Conservation (phyloP, 2,888 invertebrate genomes). For the Oscheius sp. region DNA sequence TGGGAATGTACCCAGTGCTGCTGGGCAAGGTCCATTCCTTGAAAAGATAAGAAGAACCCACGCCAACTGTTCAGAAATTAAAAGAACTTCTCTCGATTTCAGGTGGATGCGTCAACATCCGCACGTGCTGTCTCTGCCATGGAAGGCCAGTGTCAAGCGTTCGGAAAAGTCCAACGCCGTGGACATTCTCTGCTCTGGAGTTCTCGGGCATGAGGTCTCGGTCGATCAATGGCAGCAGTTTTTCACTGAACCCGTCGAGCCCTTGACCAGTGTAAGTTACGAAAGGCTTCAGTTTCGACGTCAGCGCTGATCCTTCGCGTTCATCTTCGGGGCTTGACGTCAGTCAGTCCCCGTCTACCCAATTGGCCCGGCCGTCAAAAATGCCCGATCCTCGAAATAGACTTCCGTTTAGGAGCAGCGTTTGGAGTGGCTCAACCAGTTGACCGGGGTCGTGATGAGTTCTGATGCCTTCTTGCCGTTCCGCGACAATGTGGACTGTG, state of each 20-base stretch:
- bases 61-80: not conserved
- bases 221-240: slow-evolving; percentile 67
- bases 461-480: slow-evolving; percentile 99
- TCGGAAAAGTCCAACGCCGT: slow-evolving; percentile 94
- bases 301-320: slow-evolving; percentile 26
- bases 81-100: not conserved
- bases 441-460: slow-evolving; percentile 83
- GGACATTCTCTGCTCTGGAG: slow-evolving; percentile 77
- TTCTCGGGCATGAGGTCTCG: slow-evolving; percentile 67
- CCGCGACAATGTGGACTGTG: slow-evolving; percentile 89
- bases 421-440: slow-evolving; percentile 75
- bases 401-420: slow-evolving; percentile 71
- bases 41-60: no score
- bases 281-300: not conserved
- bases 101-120: slow-evolving; percentile 95
- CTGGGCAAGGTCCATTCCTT: no score
- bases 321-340: slow-evolving; percentile 25
- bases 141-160: slow-evolving; percentile 86
- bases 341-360: slow-evolving; percentile 7
- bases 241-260: slow-evolving; percentile 69
- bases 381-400: not conserved
- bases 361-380: not conserved
- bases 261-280: slow-evolving; percentile 66
- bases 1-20: no score
- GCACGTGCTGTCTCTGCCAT: slow-evolving; percentile 84